Percentiles rank a stretch among this genome's conserved stretches.
phyloP scores from a whole-genome alignment of 2,888 invertebrate genomes.

The Plagodis dolabraria region DNA sequence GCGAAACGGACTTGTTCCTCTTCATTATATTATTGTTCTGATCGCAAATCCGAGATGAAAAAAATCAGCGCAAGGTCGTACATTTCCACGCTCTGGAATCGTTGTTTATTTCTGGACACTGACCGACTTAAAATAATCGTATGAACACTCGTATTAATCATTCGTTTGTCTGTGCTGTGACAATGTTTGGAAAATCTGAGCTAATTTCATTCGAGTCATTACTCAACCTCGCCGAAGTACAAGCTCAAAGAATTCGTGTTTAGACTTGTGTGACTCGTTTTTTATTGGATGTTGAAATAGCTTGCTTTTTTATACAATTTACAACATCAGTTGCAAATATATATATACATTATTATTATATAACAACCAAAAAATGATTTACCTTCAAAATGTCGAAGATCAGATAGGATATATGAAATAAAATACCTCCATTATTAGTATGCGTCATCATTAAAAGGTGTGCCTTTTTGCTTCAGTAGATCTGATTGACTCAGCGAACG shows the following conservation, averaged over 20 bases:
- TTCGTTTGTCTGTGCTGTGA: conserved; percentile 38
- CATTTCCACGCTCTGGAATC: conserved; percentile 50
- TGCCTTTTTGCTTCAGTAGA: neutral
- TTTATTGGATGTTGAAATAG: conserved; percentile 4
- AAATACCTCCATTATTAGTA: no score
- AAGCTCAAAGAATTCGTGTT: conserved; percentile 17
- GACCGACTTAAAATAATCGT: conserved; percentile 46
- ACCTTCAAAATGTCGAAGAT: no score
- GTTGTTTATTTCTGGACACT: conserved; percentile 50
- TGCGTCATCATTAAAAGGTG: neutral
- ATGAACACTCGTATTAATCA: conserved; percentile 48
- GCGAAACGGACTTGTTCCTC: neutral
- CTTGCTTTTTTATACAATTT: neutral
- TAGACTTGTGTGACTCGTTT: conserved; percentile 13
- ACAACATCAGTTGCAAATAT: no score
- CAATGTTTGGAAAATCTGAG: conserved; percentile 32
- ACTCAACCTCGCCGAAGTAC: conserved; percentile 29
- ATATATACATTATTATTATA: no score
- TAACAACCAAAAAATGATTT: no score
- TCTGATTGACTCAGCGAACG: neutral
- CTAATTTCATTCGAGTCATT: conserved; percentile 23
- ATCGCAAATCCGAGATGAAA: conserved; percentile 46
- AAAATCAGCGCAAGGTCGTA: conserved; percentile 62
- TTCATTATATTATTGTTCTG: conserved; percentile 11
- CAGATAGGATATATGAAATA: no score